Conservation (phyloP, 2,888 invertebrate species). For the Argyra leucocephala region DNA sequence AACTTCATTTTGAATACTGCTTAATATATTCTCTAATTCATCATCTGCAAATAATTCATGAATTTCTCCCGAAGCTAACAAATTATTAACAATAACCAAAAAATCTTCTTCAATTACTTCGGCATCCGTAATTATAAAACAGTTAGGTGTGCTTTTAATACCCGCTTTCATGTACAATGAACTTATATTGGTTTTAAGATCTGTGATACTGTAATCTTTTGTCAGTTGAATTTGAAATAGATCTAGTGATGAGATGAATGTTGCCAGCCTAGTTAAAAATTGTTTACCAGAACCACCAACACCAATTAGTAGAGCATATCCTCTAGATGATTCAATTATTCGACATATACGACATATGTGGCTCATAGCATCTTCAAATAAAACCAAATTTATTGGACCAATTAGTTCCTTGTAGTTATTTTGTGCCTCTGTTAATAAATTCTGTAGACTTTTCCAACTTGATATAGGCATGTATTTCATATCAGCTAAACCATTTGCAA, state of each 20-base stretch:
- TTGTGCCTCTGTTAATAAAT: constrained; percentile 69
- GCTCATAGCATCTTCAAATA: constrained; percentile 91
- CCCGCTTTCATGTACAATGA: constrained; percentile 78
- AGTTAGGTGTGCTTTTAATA: constrained; percentile 70
- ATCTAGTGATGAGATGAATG: constrained; percentile 82
- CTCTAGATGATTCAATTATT: constrained; percentile 82
- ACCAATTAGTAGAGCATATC: constrained; percentile 84
- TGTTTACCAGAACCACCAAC: constrained; percentile 95
- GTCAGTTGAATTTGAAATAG: constrained; percentile 88
- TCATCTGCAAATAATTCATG: constrained; percentile 84
- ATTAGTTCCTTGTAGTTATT: constrained; percentile 79
- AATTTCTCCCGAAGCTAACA: constrained; percentile 89
- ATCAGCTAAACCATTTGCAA: constrained; percentile 83
- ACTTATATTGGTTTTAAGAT: constrained; percentile 66
- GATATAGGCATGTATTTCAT: constrained; percentile 77
- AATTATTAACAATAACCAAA: constrained; percentile 83
- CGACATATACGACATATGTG: constrained; percentile 87
- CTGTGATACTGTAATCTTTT: constrained; percentile 75
- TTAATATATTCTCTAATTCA: constrained; percentile 77
- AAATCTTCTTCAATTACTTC: constrained; percentile 85
- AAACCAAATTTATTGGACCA: constrained; percentile 84
- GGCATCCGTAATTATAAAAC: constrained; percentile 89
- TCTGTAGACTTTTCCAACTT: constrained; percentile 61
- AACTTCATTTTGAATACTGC: constrained; percentile 64
- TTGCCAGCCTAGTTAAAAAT: constrained; percentile 75